Evolutionary conservation across 2,797 vertebrate species (phyloP).

Genomic region (Pangasius larnaudii): DNA sequence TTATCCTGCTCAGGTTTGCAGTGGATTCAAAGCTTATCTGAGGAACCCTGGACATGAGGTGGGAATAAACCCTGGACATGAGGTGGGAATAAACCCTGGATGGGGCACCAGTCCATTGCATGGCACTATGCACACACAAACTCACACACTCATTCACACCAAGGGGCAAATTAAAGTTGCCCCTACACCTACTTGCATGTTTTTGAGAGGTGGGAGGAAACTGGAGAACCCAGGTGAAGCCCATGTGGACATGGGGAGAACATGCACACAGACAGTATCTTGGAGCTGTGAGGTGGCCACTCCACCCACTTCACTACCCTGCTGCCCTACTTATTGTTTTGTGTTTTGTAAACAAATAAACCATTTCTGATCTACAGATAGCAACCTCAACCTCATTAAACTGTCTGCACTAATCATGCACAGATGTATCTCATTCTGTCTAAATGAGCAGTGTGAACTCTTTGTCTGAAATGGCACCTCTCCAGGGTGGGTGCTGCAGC

Average conservation of each 20-base stretch:
- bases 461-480: conserved; percentile 50
- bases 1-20: background rate
- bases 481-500: conserved; percentile 34
- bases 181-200: background rate
- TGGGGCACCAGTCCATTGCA: background rate
- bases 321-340: background rate
- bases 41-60: background rate
- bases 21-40: background rate
- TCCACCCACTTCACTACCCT: background rate
- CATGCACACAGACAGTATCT: background rate
- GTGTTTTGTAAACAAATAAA: conserved; percentile 22
- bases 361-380: conserved; percentile 9
- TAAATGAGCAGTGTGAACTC: conserved; percentile 41
- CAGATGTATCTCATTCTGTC: conserved; percentile 40
- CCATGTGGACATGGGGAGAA: background rate
- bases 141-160: background rate
- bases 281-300: background rate
- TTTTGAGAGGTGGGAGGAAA: conserved; percentile 8
- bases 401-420: conserved; percentile 41
- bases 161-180: background rate
- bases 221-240: background rate
- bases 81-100: background rate
- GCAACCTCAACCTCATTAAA: conserved; percentile 19
- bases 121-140: background rate
- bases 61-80: background rate